Conservation (phyloP, 2,888 invertebrate species). For the Tuta absoluta region DNA sequence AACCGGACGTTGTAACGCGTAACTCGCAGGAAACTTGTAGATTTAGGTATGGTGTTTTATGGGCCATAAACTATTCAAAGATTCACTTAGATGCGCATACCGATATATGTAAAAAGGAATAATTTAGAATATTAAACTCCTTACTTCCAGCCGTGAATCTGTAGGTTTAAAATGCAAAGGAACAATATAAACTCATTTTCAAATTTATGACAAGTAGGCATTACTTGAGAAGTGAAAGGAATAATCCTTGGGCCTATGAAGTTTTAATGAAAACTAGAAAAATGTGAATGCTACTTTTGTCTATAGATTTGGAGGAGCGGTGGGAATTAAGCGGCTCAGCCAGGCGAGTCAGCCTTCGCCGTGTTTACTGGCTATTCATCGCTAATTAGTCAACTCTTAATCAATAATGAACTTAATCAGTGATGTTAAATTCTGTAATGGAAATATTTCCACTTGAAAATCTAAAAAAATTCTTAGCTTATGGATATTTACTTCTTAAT, state of each 20-base stretch:
- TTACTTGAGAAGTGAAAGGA: conserved; percentile 44
- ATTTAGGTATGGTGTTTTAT: too few species aligned
- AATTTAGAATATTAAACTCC: background rate
- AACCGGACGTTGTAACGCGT: background rate
- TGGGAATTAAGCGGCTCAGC: background rate
- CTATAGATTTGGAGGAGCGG: background rate
- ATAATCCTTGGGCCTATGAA: conserved; percentile 51
- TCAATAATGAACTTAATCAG: conserved; percentile 33
- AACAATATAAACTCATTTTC: conserved; percentile 36
- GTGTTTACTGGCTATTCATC: conserved; percentile 8
- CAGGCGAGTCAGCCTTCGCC: conserved; percentile 4
- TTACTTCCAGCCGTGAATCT: background rate
- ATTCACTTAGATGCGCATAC: too few species aligned
- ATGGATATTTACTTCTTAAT: too few species aligned
- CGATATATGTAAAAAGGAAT: too few species aligned
- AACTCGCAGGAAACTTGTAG: too few species aligned
- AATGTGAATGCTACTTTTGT: background rate
- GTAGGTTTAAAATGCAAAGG: conserved; percentile 6
- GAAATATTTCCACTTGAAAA: background rate
- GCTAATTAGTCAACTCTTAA: conserved; percentile 38
- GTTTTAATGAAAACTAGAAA: conserved; percentile 59
- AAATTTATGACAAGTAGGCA: conserved; percentile 43
- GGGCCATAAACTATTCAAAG: too few species aligned
- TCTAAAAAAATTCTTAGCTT: too few species aligned
- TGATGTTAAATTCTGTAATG: conserved; percentile 16